Evolutionary conservation across 1,140 invertebrate species (phyloP), one percentile per base, ranked within the genome.

Genomic region (Drosophila kepulauana): DNA sequence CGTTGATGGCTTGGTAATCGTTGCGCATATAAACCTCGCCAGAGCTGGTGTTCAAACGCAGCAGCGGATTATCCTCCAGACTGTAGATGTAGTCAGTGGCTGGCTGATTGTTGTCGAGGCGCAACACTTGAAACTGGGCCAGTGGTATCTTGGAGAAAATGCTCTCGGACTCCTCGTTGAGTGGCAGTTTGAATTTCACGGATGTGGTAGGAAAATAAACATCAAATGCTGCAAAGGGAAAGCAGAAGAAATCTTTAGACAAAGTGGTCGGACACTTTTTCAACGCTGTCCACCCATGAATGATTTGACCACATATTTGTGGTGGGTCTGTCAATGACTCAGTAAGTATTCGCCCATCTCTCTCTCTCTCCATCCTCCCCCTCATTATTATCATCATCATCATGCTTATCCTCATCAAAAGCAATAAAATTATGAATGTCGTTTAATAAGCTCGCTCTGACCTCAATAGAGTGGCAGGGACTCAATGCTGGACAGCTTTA

Each of bases 71-170:
- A 15, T 91, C 59, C 41, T 92, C 91, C 59, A 92, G 72, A 56
- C 75, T 92, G 58, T 92, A 92, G 43, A 86, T 77, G 46, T 92
- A 91, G 35, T 92, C 82, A 1, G 4, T 58, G n/a, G 91, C 86
- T 33, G 69, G 30, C 3, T 58, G 75, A 66, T 91, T 92, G 72
- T 78, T 66, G 1, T 68, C 70, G 43, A 78, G 41, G 1, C 71
- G 54, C 16, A 91, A 61, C 46, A 92, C 89, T 80, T 91, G 91
- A 75, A 92, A 92, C 62, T 87, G 86, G 43, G 86, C 91, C 75
- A 92, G 45, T 2, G 91, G 91, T 13, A 92, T 91, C 63, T 92
- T 92, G 5, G 91, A 92, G 61, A 92, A 92, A 51, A 92, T 85
- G 51, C 91, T 92, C 41, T 92, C 86, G 28, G 91, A 91, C 30